These are phyloP conservation scores for Thunnus thynnus DNA, from an alignment of 2,113 vertebrate genomes.

Conservation along the genomic window DNA sequence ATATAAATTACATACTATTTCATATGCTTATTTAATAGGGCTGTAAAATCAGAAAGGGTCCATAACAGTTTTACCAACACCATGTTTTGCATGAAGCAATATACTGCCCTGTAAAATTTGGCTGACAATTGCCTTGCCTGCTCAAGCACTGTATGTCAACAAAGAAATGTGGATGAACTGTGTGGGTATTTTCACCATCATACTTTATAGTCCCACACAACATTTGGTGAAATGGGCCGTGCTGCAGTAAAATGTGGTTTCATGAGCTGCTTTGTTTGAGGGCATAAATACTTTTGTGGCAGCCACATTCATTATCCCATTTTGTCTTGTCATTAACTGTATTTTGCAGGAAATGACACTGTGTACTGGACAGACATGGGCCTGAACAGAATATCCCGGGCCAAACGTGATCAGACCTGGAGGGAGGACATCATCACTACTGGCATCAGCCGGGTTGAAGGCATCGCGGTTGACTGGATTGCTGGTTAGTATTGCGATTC, in stretches of 20 bases:
- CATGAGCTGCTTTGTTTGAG: constrained; percentile 64
- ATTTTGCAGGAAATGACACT: constrained; percentile 92
- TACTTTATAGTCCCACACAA: constrained; percentile 53
- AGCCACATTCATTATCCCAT: constrained; percentile 52
- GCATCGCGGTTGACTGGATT: constrained; percentile 98
- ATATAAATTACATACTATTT: constrained; percentile 44
- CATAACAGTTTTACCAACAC: constrained; percentile 58
- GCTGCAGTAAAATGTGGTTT: constrained; percentile 67
- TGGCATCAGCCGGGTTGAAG: constrained; percentile 96
- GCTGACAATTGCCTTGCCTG: constrained; percentile 37
- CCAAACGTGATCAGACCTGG: constrained; percentile 98
- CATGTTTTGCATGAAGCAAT: constrained; percentile 58
- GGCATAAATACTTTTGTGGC: constrained; percentile 40
- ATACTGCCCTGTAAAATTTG: constrained; percentile 57
- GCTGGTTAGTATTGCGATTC: constrained; percentile 86
- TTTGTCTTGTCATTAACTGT: constrained; percentile 55
- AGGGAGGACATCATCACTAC: constrained; percentile 96
- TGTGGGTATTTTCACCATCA: constrained; percentile 46
- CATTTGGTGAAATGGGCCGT: constrained; percentile 71
- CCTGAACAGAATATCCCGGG: constrained; percentile 95
- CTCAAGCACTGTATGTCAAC: constrained; percentile 51
- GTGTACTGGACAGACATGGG: constrained; percentile 99
- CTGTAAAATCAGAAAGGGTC: constrained; percentile 45
- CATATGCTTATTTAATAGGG: constrained; percentile 52
- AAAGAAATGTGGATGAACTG: constrained; percentile 32